Evolutionary conservation across 2,113 vertebrate genomes (phyloP).

Genomic region (Nanger granti): DNA sequence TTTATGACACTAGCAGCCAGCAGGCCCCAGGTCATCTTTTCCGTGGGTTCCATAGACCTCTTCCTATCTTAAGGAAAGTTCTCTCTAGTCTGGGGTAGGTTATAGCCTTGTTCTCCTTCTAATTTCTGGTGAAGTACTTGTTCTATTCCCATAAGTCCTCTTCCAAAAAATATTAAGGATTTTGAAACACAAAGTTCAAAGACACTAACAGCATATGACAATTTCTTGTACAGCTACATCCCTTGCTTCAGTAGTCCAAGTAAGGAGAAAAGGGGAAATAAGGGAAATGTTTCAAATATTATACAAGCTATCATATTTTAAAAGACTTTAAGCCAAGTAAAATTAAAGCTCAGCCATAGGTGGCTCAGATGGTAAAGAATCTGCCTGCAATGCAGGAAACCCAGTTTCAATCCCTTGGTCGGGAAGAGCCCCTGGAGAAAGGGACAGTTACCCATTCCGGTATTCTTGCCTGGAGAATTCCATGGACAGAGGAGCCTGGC

Average conservation of each 20-base stretch:
- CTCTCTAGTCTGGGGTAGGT: not conserved
- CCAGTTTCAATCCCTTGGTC: not conserved
- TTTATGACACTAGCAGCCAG: not conserved
- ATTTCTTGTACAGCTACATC: not conserved
- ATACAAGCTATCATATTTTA: not conserved
- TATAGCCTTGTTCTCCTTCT: not conserved
- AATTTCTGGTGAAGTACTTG: not conserved
- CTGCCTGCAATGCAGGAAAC: not conserved
- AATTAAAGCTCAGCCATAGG: not conserved
- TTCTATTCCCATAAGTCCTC: not conserved
- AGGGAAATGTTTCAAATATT: not conserved
- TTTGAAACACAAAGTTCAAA: slow-evolving; percentile 31
- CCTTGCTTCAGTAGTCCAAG: not conserved
- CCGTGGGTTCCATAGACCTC: not conserved
- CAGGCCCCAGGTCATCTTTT: not conserved
- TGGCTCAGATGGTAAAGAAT: not conserved
- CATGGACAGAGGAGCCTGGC: not conserved
- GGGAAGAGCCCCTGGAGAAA: not conserved
- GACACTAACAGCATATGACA: not conserved
- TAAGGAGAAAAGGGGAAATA: not conserved
- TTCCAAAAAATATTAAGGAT: not conserved
- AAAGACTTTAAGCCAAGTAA: not conserved
- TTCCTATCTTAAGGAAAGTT: not conserved
- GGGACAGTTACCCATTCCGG: not conserved
- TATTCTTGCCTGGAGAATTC: not conserved